A percentile compares a stretch with the other conserved stretches of the same genome.
These are phyloP conservation scores for Ceuthmochares aereus DNA, from an alignment of 2,113 vertebrate species.

Conservation along the genomic window DNA sequence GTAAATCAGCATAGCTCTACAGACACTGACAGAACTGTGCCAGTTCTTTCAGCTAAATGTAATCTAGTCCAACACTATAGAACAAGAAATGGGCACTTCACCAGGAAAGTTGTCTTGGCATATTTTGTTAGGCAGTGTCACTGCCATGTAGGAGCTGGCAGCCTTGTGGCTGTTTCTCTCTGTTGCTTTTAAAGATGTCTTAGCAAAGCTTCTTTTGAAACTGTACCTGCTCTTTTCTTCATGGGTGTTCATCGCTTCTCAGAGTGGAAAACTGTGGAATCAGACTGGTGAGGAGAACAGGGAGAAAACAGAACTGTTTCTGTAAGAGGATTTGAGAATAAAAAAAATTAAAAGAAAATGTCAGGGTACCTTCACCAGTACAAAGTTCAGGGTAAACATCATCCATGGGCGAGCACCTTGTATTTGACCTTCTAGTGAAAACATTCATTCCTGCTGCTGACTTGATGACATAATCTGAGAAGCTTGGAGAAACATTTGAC, in stretches of 20 bases:
- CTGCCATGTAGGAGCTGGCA: neutral
- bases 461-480: neutral
- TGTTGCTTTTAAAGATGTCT: neutral
- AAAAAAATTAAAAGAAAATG: neutral
- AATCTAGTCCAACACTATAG: neutral
- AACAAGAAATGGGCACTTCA: neutral
- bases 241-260: neutral
- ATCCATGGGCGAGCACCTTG: neutral
- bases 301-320: neutral
- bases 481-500: neutral
- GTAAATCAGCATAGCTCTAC: neutral
- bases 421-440: neutral
- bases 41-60: neutral
- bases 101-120: neutral
- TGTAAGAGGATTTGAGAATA: neutral
- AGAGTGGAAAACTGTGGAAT: neutral
- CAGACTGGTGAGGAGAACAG: neutral
- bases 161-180: neutral
- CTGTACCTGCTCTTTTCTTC: neutral
- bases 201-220: neutral
- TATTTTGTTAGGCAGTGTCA: neutral
- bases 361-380: neutral
- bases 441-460: neutral
- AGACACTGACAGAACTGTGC: neutral
- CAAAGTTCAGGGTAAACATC: neutral